Evolutionary conservation across 1,140 invertebrate species (phyloP), one percentile per base, ranked within the genome.

Genomic region (Pectinophora gossypiella): DNA sequence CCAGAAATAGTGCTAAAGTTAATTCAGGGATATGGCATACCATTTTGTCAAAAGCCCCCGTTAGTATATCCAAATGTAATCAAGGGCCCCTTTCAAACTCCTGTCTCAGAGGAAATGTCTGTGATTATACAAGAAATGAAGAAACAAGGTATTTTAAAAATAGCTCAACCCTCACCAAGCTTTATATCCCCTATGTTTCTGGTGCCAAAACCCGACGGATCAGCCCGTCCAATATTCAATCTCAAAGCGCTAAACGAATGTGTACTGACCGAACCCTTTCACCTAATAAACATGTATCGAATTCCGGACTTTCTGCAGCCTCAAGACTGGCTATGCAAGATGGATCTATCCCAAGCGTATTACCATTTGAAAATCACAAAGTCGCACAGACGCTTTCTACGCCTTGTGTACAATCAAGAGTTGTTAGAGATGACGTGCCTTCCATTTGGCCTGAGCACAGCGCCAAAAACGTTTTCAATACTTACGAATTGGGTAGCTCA

Each of bases 321-420:
- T n/a, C 21, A 56, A 42, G n/a, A n/a, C n/a, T n/a, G n/a, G n/a
- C n/a, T n/a, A n/a, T n/a, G n/a, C n/a, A n/a, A n/a, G n/a, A n/a
- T n/a, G n/a, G n/a, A n/a, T n/a, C n/a, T n/a, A n/a, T n/a, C n/a
- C n/a, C n/a, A n/a, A n/a, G n/a, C n/a, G 4, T 59, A 83, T 54
- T 90, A 90, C 62, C 64, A 89, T 50, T 19, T 60, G 12, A 49
- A 50, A 21, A 54, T 62, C 19, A 44, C 48, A 10, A 9, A 47
- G 32, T 23, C 40, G 10, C 55, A 61, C 47, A 53, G 52, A 19
- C 32, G 57, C 13, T 61, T 56, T 19, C 44, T 63, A 9, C 47
- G 57, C 10, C 35, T 51, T 10, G 27, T 48, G 9, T 48, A 63
- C 45, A 18, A 3, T 23, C 40, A 6, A 36, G 10, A 18, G 16